Base-by-base conservation (phyloP, 2,797 vertebrate genomes). In the Lutjanus argentimaculatus region DNA sequence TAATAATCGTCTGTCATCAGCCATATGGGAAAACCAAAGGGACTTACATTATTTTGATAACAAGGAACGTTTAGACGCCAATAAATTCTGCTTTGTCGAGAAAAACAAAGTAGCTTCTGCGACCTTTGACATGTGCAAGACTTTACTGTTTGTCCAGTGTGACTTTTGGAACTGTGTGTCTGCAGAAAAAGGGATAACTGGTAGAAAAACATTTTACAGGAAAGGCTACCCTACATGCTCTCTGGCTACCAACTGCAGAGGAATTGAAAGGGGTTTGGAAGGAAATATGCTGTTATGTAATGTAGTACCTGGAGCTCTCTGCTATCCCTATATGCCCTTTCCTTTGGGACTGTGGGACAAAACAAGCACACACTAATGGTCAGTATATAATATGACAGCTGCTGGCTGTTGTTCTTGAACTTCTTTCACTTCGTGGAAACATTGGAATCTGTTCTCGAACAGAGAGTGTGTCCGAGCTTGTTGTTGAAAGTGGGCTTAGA, bases 261-360 rank as follows among this genome's bases (percentile, higher is more conserved):
- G 57, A 82, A 67, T 81, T 75, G 78, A 87, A 83, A 84, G 82
- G 81, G 70, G 45, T 62, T 67, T 83, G 55, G 79, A 85, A 74
- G 70, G 81, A 85, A 88, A 73, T 71, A 17, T 77, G 66, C 63
- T 79, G 17, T 90, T 88, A 90, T 86, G 84, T 92, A 91, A 92
- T 46, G 15, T 17, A 64, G 71, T 82, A 85, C 83, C 86, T 86
- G 90, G 72, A 83, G 71, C 69, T 75, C 73, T 63, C 66, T 68
- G 68, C 63, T 88, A 66, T 85, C 71, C 79, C 75, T 81, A 75
- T 79, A 81, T 80, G 82, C 78, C 73, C 72, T 75, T 66, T 86
- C 40, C 25, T 63, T 75, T 81, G 73, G 67, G 46, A 68, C 67
- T 45, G 63, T n/a, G 75, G 77, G 69, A 80, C 73, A 75, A 79